A percentile compares a stretch with the other conserved stretches of the same genome.
These are phyloP conservation scores for Vireo griseus DNA, from an alignment of 2,797 vertebrate genomes.

Conservation along the genomic window DNA sequence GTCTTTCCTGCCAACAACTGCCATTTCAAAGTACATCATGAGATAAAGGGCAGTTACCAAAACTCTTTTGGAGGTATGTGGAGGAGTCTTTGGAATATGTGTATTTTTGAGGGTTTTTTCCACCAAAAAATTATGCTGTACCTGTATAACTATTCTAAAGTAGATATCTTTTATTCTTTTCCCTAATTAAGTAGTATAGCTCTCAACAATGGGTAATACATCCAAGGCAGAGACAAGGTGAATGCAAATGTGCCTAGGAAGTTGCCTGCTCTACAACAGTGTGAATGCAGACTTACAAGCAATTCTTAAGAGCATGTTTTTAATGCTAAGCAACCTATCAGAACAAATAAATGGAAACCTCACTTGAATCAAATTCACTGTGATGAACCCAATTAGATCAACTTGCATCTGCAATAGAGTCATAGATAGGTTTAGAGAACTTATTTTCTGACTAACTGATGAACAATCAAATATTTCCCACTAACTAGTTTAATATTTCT, in stretches of 20 bases:
- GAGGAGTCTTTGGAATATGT: background rate
- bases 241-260: background rate
- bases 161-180: background rate
- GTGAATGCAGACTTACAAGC: background rate
- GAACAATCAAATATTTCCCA: background rate
- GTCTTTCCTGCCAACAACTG: background rate
- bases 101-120: background rate
- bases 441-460: background rate
- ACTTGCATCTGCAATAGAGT: background rate
- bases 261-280: background rate
- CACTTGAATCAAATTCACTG: background rate
- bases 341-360: background rate
- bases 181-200: background rate
- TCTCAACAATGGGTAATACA: background rate
- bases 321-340: background rate
- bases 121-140: background rate
- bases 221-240: background rate
- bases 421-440: background rate
- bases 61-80: background rate
- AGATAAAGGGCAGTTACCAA: background rate
- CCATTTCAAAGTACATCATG: background rate
- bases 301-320: background rate
- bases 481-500: background rate
- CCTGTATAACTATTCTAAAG: background rate
- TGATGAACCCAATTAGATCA: background rate